A percentile compares a stretch with the other conserved stretches of the same genome.
Evolutionary conservation across 2,888 invertebrate genomes (phyloP).

Genomic region (Plagodis pulveraria): DNA sequence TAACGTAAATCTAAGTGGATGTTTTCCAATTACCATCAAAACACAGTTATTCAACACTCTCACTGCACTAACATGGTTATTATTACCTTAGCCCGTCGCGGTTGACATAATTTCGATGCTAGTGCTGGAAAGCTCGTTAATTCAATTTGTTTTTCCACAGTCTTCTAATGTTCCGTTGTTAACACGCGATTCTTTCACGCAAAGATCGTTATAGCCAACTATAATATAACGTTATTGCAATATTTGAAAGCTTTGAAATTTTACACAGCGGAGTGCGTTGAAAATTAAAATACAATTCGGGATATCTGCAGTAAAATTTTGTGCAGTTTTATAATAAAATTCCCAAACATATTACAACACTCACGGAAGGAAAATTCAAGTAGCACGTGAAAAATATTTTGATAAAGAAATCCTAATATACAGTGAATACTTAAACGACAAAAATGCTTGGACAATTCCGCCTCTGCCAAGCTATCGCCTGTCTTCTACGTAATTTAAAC

Average conservation of each 20-base stretch:
- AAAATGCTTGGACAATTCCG: too few relatives aligned
- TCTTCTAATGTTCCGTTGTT: slow-evolving; percentile 45
- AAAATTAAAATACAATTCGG: too few relatives aligned
- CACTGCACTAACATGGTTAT: slow-evolving; percentile 27
- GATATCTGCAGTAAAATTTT: too few relatives aligned
- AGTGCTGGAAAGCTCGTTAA: slow-evolving; percentile 52
- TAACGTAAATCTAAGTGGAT: slow-evolving; percentile 1
- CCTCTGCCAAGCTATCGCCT: too few relatives aligned
- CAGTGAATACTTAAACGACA: too few relatives aligned
- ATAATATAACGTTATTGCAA: background rate
- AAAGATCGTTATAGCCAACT: slow-evolving; percentile 25
- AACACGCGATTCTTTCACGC: slow-evolving; percentile 45
- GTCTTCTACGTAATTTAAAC: too few relatives aligned
- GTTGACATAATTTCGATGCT: slow-evolving; percentile 45
- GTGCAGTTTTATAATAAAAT: too few relatives aligned
- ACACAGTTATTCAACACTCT: slow-evolving; percentile 33
- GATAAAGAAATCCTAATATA: too few relatives aligned
- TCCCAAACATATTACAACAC: too few relatives aligned
- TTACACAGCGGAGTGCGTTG: too few relatives aligned
- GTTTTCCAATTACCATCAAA: slow-evolving; percentile 15
- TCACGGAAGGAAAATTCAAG: too few relatives aligned
- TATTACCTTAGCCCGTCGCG: slow-evolving; percentile 30
- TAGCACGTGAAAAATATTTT: too few relatives aligned
- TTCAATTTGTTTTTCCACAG: slow-evolving; percentile 53
- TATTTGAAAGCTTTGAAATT: background rate